phyloP scores from a whole-genome alignment of 2,113 vertebrate genomes.

The Tenrec ecaudatus region DNA sequence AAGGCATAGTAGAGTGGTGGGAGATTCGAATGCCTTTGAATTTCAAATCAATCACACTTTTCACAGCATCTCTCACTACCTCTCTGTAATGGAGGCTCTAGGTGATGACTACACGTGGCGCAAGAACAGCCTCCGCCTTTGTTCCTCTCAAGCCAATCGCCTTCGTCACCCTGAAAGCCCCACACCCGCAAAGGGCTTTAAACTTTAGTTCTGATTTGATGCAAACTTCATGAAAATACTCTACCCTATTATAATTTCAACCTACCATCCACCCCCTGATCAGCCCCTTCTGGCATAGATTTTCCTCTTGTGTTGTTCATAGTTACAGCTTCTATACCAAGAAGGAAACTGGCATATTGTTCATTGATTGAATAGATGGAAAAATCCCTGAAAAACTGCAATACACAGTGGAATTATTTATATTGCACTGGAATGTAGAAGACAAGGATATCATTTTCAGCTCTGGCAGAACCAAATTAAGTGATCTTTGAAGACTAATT shows the following conservation, averaged over 20 bases:
- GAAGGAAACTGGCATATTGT: not conserved
- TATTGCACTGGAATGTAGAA: not conserved
- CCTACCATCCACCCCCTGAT: not conserved
- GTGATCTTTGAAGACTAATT: constrained; percentile 23
- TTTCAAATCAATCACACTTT: not conserved
- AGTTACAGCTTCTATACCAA: not conserved
- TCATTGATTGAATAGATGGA: no score
- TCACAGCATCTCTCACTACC: not conserved
- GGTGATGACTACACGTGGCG: not conserved
- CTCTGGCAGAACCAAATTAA: not conserved
- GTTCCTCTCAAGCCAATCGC: not conserved
- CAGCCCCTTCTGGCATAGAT: not conserved
- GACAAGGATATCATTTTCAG: not conserved
- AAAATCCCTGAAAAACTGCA: not conserved
- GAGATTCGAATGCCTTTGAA: not conserved
- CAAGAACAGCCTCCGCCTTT: not conserved
- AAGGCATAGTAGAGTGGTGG: not conserved
- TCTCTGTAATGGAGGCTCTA: not conserved
- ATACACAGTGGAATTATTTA: not conserved
- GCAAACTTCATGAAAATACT: not conserved
- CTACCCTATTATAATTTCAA: not conserved
- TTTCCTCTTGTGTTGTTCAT: not conserved
- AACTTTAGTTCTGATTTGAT: not conserved
- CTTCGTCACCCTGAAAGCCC: not conserved
- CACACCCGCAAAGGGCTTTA: not conserved